phyloP scores from a whole-genome alignment of 2,888 invertebrate species.

The Aquatica leii region DNA sequence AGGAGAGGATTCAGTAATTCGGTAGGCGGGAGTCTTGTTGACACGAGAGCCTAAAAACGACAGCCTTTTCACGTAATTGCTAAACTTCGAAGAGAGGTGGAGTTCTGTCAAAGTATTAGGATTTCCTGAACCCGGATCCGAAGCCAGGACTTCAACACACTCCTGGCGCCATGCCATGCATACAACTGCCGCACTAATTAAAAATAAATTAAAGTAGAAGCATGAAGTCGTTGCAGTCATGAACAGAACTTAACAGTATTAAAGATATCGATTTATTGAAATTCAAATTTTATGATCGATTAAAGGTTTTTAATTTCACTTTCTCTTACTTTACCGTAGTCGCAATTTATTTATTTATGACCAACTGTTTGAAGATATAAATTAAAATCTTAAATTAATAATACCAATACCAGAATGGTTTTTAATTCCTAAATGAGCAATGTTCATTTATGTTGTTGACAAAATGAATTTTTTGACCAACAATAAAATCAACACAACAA shows the following conservation, averaged over 20 bases:
- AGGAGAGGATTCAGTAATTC: conserved; percentile 43
- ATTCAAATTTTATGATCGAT: conserved; percentile 33
- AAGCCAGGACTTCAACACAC: conserved; percentile 37
- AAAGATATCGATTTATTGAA: conserved; percentile 35
- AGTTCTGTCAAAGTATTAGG: conserved; percentile 38
- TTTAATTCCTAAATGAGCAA: too few species aligned
- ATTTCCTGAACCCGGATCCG: conserved; percentile 30
- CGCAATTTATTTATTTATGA: conserved; percentile 20
- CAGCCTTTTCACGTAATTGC: conserved; percentile 47
- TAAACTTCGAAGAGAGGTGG: conserved; percentile 48
- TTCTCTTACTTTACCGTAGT: neutral
- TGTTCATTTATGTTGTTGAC: too few species aligned
- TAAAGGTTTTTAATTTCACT: conserved; percentile 22
- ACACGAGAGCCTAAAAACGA: conserved; percentile 46
- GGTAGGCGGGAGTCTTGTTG: conserved; percentile 47
- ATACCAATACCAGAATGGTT: too few species aligned
- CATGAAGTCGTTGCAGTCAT: conserved; percentile 44
- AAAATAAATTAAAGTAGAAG: conserved; percentile 48
- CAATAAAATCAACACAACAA: too few species aligned
- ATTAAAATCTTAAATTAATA: conserved; percentile 6
- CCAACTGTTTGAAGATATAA: conserved; percentile 14
- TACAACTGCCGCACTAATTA: conserved; percentile 46
- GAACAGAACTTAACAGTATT: conserved; percentile 45
- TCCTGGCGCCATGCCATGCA: conserved; percentile 43
- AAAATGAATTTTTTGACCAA: too few species aligned